Evolutionary conservation across 2,888 invertebrate species (phyloP), one percentile per base, ranked within the genome.

Genomic region (Microplitis deprimator): DNA sequence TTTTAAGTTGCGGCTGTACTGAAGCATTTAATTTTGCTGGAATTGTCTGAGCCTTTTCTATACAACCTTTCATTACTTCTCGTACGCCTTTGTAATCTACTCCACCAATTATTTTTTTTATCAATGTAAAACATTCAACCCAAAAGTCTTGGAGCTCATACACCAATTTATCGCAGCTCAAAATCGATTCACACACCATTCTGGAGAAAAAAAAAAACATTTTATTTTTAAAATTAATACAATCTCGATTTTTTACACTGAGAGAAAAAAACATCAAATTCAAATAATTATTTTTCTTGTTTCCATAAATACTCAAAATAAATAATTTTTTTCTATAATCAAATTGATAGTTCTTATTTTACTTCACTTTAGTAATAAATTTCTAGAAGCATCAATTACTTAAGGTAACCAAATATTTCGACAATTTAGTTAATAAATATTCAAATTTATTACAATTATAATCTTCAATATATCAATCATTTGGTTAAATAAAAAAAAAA

Each of bases 31-130:
- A 91, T 83, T 93, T 93, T 5, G 94, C 91, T 1, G 97, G 97
- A 80, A 98, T 92, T 68, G 93, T 93, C 83, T 95, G 94, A 0
- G 96, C 95, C 90, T 97, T 97, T 86, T 98, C 98, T 84, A 97
- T 93, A 85, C 96, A 97, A 67, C 94, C 94, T 92, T 96, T 97
- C 96, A 97, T 96, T 77, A 97, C 95, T 91, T 97, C 97, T 82
- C 97, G 91, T 0, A 97, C 97, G 16, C 97, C 98, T 91, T 98
- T 98, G 88, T 98, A 98, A 90, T 98, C 97, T 1, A 98, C 98
- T 77, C 96, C 95, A 61, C 95, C 95, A 84, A 98, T 96, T 65
- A 97, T 94, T 88, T 94, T 94, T 82, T 95, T 92, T 74, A 98
- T 94, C 5, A 98, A 91, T 82, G 93, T 92, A 88, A 98, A 98